phyloP scores from a whole-genome alignment of 2,797 vertebrate species.

The Chelonia mydas region DNA sequence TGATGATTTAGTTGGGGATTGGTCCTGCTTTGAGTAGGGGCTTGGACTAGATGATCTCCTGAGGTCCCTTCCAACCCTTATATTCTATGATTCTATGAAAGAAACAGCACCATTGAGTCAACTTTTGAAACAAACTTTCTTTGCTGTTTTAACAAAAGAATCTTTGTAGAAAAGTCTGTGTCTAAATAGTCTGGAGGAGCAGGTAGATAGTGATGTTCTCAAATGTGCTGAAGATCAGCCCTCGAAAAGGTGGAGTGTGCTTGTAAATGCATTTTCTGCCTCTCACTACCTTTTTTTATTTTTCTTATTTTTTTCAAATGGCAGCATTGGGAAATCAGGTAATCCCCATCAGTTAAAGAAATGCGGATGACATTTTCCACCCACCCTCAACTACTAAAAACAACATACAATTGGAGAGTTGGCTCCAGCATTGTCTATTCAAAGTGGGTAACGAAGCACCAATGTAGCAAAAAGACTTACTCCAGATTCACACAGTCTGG shows the following conservation, averaged over 20 bases:
- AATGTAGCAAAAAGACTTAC: not conserved
- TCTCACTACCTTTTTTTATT: not conserved
- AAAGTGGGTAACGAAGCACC: fast-evolving
- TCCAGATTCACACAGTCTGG: not conserved
- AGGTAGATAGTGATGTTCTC: not conserved
- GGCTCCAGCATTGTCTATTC: not conserved
- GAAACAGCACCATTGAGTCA: not conserved
- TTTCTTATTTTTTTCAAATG: not conserved
- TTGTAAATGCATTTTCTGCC: not conserved
- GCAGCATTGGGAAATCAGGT: fast-evolving
- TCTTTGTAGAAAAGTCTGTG: not conserved
- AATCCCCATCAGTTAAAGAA: not conserved
- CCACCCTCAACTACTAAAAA: not conserved
- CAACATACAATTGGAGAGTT: fast-evolving
- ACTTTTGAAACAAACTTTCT: not conserved
- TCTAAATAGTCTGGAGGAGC: not conserved
- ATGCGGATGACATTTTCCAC: fast-evolving
- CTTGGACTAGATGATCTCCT: too few relatives aligned
- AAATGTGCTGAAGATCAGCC: not conserved
- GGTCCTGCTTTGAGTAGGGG: too few relatives aligned
- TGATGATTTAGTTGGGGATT: too few relatives aligned
- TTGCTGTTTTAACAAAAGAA: not conserved
- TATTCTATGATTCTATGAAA: not conserved
- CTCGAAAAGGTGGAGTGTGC: not conserved
- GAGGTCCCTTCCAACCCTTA: too few relatives aligned